A percentile compares a stretch with the other conserved stretches of the same genome.
phyloP scores from a whole-genome alignment of 1,140 invertebrate species.

The Helicoverpa zea region DNA sequence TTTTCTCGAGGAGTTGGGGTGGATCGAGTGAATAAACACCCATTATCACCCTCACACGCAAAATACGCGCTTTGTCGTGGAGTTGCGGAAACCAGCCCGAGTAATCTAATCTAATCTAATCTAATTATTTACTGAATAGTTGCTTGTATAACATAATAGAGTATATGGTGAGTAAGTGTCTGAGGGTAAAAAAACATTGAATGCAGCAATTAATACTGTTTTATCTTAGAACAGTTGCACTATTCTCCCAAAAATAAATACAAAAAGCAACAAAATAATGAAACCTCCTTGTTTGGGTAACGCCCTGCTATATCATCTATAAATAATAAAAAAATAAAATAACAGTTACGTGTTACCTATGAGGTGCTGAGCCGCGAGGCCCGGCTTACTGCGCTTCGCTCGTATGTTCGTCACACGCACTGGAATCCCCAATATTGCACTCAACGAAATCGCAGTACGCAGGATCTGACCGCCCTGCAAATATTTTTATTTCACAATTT shows the following conservation, averaged over 20 bases:
- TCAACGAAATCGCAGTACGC: constrained; percentile 92
- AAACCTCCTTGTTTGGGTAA: neutral
- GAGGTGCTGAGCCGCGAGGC: constrained; percentile 95
- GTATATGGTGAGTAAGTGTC: too few relatives aligned
- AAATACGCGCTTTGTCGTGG: too few relatives aligned
- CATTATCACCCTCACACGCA: too few relatives aligned
- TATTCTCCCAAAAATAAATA: neutral
- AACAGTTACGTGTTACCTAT: constrained; percentile 87
- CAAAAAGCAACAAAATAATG: neutral
- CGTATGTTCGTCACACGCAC: constrained; percentile 94
- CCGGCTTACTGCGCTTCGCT: constrained; percentile 92
- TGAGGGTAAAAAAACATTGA: too few relatives aligned
- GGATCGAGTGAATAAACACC: too few relatives aligned
- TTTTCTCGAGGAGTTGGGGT: too few relatives aligned
- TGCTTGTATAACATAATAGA: too few relatives aligned
- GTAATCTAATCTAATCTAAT: too few relatives aligned
- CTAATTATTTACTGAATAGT: too few relatives aligned
- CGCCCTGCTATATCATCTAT: neutral
- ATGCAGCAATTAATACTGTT: too few relatives aligned
- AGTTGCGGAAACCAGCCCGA: too few relatives aligned
- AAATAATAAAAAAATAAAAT: neutral
- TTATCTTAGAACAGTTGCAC: too few relatives aligned
- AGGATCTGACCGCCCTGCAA: constrained; percentile 96
- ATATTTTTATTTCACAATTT: constrained; percentile 55
- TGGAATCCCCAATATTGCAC: constrained; percentile 91